phyloP scores from a whole-genome alignment of 64 coral and sea anemone species.

The Montipora foliosa region DNA sequence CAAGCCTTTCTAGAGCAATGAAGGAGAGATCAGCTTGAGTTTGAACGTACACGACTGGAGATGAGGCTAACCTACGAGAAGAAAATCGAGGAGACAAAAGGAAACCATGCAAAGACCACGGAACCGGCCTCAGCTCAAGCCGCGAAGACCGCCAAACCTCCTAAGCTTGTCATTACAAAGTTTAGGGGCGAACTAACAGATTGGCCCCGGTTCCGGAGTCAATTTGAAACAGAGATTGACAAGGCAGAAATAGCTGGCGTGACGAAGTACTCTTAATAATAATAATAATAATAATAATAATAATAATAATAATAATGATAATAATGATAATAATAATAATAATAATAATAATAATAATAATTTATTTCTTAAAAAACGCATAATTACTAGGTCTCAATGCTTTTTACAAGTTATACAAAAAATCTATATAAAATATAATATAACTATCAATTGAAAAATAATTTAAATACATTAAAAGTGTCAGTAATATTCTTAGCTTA shows the following conservation, averaged over 20 bases:
- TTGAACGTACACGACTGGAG: constrained; percentile 20
- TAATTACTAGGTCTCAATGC: too few relatives aligned
- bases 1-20: background rate
- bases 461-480: too few relatives aligned
- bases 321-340: too few relatives aligned
- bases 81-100: constrained; percentile 16
- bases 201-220: constrained; percentile 49
- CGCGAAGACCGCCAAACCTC: background rate
- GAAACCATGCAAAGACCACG: background rate
- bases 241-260: constrained; percentile 25
- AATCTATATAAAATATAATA: too few relatives aligned
- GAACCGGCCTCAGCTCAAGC: background rate
- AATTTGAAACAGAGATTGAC: constrained; percentile 48
- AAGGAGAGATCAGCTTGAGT: background rate
- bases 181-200: constrained; percentile 4
- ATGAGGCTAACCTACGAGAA: constrained; percentile 29
- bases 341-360: too few relatives aligned
- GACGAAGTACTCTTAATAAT: constrained; percentile 51
- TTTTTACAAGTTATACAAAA: too few relatives aligned
- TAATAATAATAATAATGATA: too few relatives aligned
- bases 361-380: too few relatives aligned
- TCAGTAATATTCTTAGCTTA: too few relatives aligned
- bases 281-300: too few relatives aligned
- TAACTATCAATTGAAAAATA: too few relatives aligned
- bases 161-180: constrained; percentile 33